phyloP scores from a whole-genome alignment of 2,797 vertebrate genomes.

The Pantherophis alleghaniensis region DNA sequence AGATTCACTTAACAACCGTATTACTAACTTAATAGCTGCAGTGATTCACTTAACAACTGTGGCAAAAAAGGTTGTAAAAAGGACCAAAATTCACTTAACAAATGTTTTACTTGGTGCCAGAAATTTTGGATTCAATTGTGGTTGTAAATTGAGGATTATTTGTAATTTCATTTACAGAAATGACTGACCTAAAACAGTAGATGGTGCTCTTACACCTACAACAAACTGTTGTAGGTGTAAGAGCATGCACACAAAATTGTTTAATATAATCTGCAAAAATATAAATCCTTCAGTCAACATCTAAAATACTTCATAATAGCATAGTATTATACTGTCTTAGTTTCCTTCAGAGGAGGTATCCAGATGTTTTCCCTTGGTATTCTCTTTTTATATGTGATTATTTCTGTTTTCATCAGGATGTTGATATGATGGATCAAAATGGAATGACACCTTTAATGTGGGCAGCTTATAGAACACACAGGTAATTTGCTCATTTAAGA shows the following conservation, averaged over 20 bases:
- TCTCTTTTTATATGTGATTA: slow-evolving; percentile 39
- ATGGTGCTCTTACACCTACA: slow-evolving; percentile 21
- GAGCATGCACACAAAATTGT: not conserved
- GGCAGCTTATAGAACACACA: slow-evolving; percentile 98
- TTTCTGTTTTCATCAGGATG: slow-evolving; percentile 79
- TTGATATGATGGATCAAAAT: slow-evolving; percentile 99
- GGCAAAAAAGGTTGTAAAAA: not conserved
- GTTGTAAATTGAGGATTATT: not conserved
- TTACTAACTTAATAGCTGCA: not conserved
- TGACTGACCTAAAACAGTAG: slow-evolving; percentile 26
- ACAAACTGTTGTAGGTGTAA: not conserved
- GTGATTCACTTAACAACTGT: not conserved
- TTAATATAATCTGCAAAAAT: not conserved
- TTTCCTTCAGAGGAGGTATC: not conserved
- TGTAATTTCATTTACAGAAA: not conserved
- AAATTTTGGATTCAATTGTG: not conserved
- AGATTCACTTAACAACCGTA: not conserved
- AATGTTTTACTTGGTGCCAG: not conserved
- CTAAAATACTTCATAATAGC: slow-evolving; percentile 1
- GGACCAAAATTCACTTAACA: not conserved
- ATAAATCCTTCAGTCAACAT: not conserved
- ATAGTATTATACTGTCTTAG: accelerated
- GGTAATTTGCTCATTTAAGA: slow-evolving; percentile 72
- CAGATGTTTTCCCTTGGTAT: slow-evolving; percentile 6
- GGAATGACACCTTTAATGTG: slow-evolving; percentile 99